Conservation (phyloP, 2,113 vertebrate genomes). For the Empidonax alnorum region DNA sequence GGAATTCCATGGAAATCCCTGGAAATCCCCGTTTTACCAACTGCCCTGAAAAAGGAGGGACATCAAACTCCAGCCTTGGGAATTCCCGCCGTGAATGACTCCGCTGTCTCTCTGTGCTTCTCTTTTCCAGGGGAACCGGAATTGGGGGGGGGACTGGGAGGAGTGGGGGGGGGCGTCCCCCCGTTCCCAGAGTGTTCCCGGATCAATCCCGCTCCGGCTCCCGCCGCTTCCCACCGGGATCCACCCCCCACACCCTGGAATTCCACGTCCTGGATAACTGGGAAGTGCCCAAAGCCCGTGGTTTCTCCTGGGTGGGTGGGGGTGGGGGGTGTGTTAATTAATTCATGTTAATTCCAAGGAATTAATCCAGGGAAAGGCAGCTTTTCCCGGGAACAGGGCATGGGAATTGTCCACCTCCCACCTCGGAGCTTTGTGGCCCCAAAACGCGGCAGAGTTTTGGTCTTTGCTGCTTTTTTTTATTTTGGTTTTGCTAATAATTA, state of each 20-base stretch:
- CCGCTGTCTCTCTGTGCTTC: neutral
- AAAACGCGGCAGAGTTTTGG: neutral
- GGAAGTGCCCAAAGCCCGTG: neutral
- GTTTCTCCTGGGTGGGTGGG: no score
- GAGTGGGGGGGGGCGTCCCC: neutral
- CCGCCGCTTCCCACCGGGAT: neutral
- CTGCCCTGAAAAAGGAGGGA: neutral
- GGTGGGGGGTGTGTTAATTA: no score
- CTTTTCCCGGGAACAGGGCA: neutral
- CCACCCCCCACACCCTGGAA: neutral
- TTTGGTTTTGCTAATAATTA: neutral
- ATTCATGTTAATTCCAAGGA: neutral
- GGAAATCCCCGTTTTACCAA: neutral
- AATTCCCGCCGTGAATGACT: neutral
- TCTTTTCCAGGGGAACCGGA: slow-evolving; percentile 38
- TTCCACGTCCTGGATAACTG: neutral
- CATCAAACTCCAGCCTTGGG: neutral
- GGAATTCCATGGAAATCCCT: neutral
- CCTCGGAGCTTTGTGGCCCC: neutral
- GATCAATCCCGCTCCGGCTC: neutral
- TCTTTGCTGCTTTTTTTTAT: neutral
- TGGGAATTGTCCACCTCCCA: no score
- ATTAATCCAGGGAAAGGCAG: neutral
- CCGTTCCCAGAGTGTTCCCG: neutral
- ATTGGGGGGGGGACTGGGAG: neutral